Base-by-base conservation (phyloP, 2,888 invertebrate species). In the Eupithecia insigniata region DNA sequence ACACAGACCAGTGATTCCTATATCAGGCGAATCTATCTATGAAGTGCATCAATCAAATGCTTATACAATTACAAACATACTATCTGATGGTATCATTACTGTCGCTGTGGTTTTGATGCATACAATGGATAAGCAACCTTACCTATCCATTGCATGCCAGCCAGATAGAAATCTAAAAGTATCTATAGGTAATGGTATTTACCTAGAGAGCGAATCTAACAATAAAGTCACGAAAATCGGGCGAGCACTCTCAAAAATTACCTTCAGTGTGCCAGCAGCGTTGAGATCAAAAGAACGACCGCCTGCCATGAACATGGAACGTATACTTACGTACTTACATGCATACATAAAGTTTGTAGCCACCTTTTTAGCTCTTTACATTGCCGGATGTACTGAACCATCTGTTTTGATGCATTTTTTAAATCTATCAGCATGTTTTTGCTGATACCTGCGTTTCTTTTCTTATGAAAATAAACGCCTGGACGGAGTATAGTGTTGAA, bases 211-310 rank as follows among this genome's bases (percentile, higher is more conserved):
- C 28, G 60, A 78, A 79, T 74, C 74, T 73, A 67, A n/a, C n/a
- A n/a, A n/a, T n/a, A 39, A n/a, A 75, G 75, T 78, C 76, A 74
- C 77, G 66, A 77, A 78, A 75, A 72, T 72, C 72, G 67, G 55
- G 71, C 67, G 66, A 79, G 79, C 81, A 82, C 84, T 84, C 82
- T 78, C 79, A 79, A 76, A 81, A 81, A 84, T 84, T 84, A 79
- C 73, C 78, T 78, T 78, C 75, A 71, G 75, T 80, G 80, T 76
- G 76, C 78, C 78, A 74, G n/a, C n/a, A n/a, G 73, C 72, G 75
- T 55, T 65, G 76, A 80, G 78, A 82, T 81, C 82, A 83, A 83
- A 84, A 82, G 79, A 78, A 76, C 70, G 72, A 66, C 71, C 69
- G 76, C 66, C 72, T 73, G 75, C 77, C 78, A 74, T 77, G 79